Percentiles rank a stretch among this genome's conserved stretches.
These are phyloP conservation scores for Lordiphosa mommai DNA, from an alignment of 1,140 invertebrate species.

Conservation along the genomic window DNA sequence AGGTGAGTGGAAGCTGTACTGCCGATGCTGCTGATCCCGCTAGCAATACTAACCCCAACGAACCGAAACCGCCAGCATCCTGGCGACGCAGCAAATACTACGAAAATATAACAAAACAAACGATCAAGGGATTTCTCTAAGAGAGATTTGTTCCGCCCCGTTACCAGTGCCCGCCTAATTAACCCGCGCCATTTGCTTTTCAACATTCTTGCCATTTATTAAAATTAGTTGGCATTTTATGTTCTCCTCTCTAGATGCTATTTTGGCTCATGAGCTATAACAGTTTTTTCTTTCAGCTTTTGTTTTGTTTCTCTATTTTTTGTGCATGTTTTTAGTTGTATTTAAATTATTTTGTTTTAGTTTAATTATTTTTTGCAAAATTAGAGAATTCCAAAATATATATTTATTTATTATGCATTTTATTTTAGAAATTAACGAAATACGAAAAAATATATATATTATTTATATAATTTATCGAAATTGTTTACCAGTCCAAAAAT, in stretches of 20 bases:
- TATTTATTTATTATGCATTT: neutral
- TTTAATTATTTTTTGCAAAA: constrained; percentile 17
- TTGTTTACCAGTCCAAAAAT: too few species aligned
- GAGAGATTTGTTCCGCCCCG: constrained; percentile 11
- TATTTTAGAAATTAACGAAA: constrained; percentile 13
- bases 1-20: constrained; percentile 60
- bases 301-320: constrained; percentile 23
- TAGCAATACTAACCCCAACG: constrained; percentile 42
- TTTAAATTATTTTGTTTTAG: constrained; percentile 37
- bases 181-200: constrained; percentile 58
- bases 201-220: constrained; percentile 61
- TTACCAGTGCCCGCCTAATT: constrained; percentile 47
- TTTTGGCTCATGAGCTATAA: constrained; percentile 49
- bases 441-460: constrained; percentile 1
- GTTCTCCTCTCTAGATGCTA: constrained; percentile 30
- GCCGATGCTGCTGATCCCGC: constrained; percentile 4
- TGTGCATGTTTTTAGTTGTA: constrained; percentile 45
- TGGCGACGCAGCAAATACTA: constrained; percentile 80
- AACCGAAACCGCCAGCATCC: constrained; percentile 50
- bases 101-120: constrained; percentile 80
- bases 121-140: constrained; percentile 80
- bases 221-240: constrained; percentile 52
- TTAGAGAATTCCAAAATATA: constrained; percentile 65
- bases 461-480: neutral
- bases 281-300: constrained; percentile 5